Base-by-base conservation (phyloP, 2,888 invertebrate species). In the Apotomis capreana region DNA sequence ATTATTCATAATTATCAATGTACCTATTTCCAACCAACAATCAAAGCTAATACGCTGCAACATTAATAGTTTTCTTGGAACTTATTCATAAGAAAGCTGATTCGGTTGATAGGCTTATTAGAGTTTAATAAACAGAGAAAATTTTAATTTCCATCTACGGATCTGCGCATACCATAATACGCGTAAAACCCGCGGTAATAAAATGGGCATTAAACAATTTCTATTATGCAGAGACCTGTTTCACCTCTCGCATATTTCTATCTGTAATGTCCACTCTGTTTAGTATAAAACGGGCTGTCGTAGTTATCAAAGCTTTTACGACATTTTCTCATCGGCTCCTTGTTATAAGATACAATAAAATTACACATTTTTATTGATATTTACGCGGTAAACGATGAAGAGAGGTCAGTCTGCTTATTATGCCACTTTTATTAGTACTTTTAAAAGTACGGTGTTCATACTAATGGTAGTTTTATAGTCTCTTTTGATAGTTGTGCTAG, bases 231-330 rank as follows among this genome's bases (percentile, higher is more conserved):
- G 26, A 52, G 59, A 68, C 69, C 57, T 13, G 63, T 68, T 62
- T 67, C 63, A 63, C 52, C 70, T 70, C 63, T 62, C 70, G 70
- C 70, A 67, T 70, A 71, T 59, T 55, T 68, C 62, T 62, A 15
- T 9, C 13, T 73, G 69, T 74, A 63, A 74, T 68, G 46, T 3
- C 67, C 54, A 52, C 67, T 74, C 68, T 58, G 62, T 9, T 58
- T n/a, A 44, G 13, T 68, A 51, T 67, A 71, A 74, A 74, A 68
- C 54, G 54, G 52, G 52, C 51, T 74, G 73, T 63, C 59, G 62
- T 15, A 9, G 59, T 58, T n/a, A 62, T 74, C 58, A 51, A 13
- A 6, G 37, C 12, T 68, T 71, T 71, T 72, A 72, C 52, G 68
- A 59, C 15, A 68, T 58, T 68, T 72, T 68, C 64, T 64, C 70